Evolutionary conservation across 2,113 vertebrate species (phyloP).

Genomic region (Sylvia atricapilla): DNA sequence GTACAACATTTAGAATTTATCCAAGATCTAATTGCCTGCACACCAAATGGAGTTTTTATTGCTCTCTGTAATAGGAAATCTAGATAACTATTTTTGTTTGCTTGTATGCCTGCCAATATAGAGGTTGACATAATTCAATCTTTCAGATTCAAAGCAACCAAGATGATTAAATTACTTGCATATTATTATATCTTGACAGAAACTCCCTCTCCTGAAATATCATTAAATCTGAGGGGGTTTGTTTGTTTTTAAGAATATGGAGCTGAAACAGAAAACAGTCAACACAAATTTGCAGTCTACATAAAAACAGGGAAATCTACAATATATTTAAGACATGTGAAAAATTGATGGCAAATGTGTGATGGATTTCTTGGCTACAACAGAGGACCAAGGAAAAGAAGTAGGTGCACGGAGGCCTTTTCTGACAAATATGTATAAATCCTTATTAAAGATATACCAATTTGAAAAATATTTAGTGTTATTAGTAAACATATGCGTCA

Average conservation of each 20-base stretch:
- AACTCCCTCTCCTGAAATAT: neutral
- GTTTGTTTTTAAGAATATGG: neutral
- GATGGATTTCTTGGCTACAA: neutral
- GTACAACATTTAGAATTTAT: slow-evolving; percentile 9
- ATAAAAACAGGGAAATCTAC: neutral
- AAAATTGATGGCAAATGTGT: neutral
- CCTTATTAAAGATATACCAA: neutral
- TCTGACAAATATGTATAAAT: neutral
- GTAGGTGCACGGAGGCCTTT: neutral
- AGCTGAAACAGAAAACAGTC: neutral
- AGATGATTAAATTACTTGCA: slow-evolving; percentile 8
- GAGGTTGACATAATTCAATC: slow-evolving; percentile 13
- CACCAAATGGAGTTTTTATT: slow-evolving; percentile 35
- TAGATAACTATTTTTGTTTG: slow-evolving; percentile 2
- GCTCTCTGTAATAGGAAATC: neutral
- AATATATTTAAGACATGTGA: neutral
- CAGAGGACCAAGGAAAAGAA: neutral
- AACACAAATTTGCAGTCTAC: neutral
- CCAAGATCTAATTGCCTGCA: slow-evolving; percentile 1
- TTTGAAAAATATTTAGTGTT: neutral
- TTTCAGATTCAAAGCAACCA: neutral
- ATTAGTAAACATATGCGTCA: neutral
- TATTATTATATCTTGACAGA: slow-evolving; percentile 5
- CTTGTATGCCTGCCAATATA: neutral
- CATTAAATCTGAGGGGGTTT: neutral